Percentiles rank a stretch among this genome's conserved stretches.
These are phyloP conservation scores for Takifugu rubripes DNA, from an alignment of 2,797 vertebrate species.

Conservation along the genomic window DNA sequence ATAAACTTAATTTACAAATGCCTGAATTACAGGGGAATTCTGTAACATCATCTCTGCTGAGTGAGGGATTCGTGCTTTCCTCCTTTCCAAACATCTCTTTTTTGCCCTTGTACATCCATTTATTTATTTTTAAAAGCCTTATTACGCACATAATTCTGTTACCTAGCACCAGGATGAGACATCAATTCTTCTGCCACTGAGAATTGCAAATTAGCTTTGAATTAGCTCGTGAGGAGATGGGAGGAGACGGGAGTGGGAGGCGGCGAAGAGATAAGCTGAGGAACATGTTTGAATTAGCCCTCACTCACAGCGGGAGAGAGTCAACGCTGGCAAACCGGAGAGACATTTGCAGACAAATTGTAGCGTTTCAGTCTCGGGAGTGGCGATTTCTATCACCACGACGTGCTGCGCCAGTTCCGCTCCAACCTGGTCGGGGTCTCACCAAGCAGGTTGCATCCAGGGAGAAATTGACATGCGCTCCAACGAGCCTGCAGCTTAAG, in stretches of 20 bases:
- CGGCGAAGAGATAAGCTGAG: slow-evolving; percentile 64
- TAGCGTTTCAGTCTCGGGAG: slow-evolving; percentile 41
- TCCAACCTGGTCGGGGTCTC: slow-evolving; percentile 18
- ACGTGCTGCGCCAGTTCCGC: slow-evolving; percentile 24
- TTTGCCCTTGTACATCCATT: slow-evolving; percentile 12
- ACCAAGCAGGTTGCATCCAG: slow-evolving; percentile 22
- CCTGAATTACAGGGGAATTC: background rate
- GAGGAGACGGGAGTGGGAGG: slow-evolving; percentile 67
- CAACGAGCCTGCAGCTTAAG: slow-evolving; percentile 22
- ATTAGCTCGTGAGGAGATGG: slow-evolving; percentile 69
- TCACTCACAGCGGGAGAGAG: slow-evolving; percentile 41
- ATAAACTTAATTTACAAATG: no score
- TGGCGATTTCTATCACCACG: slow-evolving; percentile 38
- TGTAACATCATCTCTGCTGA: slow-evolving; percentile 15
- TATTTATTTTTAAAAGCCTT: slow-evolving; percentile 35
- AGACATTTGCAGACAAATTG: slow-evolving; percentile 58
- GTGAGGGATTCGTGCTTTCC: slow-evolving; percentile 21
- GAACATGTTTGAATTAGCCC: slow-evolving; percentile 64
- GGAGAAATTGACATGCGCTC: slow-evolving; percentile 34
- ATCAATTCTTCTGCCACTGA: slow-evolving; percentile 63
- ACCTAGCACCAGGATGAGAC: slow-evolving; percentile 67
- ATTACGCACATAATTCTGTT: slow-evolving; percentile 69
- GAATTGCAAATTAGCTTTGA: slow-evolving; percentile 74
- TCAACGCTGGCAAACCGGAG: slow-evolving; percentile 42
- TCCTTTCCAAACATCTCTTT: slow-evolving; percentile 28